Base-by-base conservation (phyloP, 92 coral and sea anemone species). In the Diadumene lineata region DNA sequence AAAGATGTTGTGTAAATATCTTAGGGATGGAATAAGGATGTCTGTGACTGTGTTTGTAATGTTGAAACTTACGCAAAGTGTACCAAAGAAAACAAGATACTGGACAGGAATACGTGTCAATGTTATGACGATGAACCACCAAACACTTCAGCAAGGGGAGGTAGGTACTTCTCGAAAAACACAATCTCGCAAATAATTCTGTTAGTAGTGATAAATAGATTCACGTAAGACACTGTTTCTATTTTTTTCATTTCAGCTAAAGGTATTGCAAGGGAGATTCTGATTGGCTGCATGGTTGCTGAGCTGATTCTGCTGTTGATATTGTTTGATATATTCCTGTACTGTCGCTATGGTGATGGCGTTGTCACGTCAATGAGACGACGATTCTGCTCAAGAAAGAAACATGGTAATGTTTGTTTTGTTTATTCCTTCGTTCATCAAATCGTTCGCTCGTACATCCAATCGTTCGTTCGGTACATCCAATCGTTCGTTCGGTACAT, bases 11-110 rank as follows among this genome's bases (percentile, higher is more conserved):
- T 72, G 26, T 55, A 6, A 17, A 56, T 29, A 30, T 28, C 70
- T n/a, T 44, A 84, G 88, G 68, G 2, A 9, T 89, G 94, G 94
- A 85, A 68, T 64, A 34, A 34, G 11, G 69, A 77, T 0, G 73
- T 24, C 0, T 82, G 94, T 57, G 44, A 60, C 17, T 89, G 94
- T 50, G 74, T 71, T 30, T 79, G 80, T 30, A 79, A 62, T 23
- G 23, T 31, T 16, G 44, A 25, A 24, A 66, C 71, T 16, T 34
- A 67, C 34, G 22, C 64, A 11, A 34, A n/a, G n/a, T 86, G 90
- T 28, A 69, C 74, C 0, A 44, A 1, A 8, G 34, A 22, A 16
- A 64, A 50, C 38, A 28, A 56, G 34, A 24, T 70, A n/a, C 27
- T 83, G 22, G 57, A 81, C 74, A 24, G 70, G 32, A 66, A 56